Percentiles rank a stretch among this genome's conserved stretches.
phyloP scores from a whole-genome alignment of 2,888 invertebrate genomes.

The Mimumesa dahlbomi region DNA sequence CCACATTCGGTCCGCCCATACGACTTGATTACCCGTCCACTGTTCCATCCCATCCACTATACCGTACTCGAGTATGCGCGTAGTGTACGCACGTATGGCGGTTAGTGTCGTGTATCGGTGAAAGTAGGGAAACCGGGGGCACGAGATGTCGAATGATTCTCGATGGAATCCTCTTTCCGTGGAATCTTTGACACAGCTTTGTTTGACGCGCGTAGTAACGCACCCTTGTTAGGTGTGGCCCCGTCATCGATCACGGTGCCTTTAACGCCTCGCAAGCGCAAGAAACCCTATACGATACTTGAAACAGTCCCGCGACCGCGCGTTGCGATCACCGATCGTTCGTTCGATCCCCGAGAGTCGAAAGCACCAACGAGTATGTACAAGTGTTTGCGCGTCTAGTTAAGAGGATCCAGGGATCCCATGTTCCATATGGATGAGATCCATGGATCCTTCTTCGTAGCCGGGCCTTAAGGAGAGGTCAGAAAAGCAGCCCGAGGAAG shows the following conservation, averaged over 20 bases:
- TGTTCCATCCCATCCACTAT: not conserved
- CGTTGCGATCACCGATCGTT: constrained; percentile 29
- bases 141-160: no score
- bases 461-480: constrained; percentile 46
- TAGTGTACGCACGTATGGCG: no score
- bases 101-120: no score
- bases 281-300: constrained; percentile 36
- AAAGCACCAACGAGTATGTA: no score
- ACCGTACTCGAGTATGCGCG: not conserved
- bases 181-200: constrained; percentile 12
- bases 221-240: constrained; percentile 31
- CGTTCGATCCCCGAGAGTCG: no score
- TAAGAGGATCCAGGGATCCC: no score
- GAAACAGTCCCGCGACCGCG: constrained; percentile 35
- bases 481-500: constrained; percentile 31
- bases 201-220: constrained; percentile 11
- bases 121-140: not conserved
- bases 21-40: constrained; percentile 24
- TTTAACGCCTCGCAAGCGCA: constrained; percentile 45
- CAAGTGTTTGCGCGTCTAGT: no score
- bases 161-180: no score
- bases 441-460: constrained; percentile 9
- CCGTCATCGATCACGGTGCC: constrained; percentile 38
- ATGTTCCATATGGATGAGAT: no score
- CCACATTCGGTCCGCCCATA: constrained; percentile 35